A percentile compares a stretch with the other conserved stretches of the same genome.
These are phyloP conservation scores for Stenotaenia linearis DNA, from an alignment of 2,888 invertebrate species.

Conservation along the genomic window DNA sequence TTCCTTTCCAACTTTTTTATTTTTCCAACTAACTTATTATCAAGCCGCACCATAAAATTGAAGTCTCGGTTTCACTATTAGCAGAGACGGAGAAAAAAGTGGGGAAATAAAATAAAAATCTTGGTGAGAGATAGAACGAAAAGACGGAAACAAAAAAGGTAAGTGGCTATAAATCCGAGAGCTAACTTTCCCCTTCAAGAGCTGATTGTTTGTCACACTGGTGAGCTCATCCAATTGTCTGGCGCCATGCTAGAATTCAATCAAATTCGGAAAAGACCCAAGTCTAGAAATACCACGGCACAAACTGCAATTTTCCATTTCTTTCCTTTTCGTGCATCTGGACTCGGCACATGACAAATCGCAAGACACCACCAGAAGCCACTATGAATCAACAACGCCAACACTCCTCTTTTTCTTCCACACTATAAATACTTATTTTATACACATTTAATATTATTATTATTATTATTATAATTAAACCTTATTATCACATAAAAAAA, in stretches of 20 bases:
- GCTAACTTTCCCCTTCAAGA: not conserved
- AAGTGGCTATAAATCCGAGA: not conserved
- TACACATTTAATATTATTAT: too few species aligned
- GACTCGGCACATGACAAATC: not conserved
- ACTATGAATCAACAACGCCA: not conserved
- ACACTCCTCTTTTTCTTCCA: not conserved
- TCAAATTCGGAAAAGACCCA: not conserved
- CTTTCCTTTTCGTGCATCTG: not conserved
- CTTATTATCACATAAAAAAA: too few species aligned
- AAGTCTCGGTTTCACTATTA: not conserved
- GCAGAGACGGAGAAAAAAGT: not conserved
- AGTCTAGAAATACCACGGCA: not conserved
- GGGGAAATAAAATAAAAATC: not conserved
- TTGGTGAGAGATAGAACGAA: not conserved
- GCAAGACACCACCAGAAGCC: not conserved
- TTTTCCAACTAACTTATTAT: not conserved
- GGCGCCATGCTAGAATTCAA: not conserved
- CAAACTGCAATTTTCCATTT: not conserved
- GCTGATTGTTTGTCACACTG: not conserved
- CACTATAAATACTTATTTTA: too few species aligned
- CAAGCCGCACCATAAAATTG: not conserved
- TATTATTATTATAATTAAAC: too few species aligned
- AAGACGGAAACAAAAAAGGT: not conserved
- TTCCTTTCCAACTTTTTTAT: not conserved
- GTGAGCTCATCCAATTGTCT: not conserved